These are phyloP conservation scores for Lycocorax pyrrhopterus DNA, from an alignment of 2,113 vertebrate species.

Conservation along the genomic window DNA sequence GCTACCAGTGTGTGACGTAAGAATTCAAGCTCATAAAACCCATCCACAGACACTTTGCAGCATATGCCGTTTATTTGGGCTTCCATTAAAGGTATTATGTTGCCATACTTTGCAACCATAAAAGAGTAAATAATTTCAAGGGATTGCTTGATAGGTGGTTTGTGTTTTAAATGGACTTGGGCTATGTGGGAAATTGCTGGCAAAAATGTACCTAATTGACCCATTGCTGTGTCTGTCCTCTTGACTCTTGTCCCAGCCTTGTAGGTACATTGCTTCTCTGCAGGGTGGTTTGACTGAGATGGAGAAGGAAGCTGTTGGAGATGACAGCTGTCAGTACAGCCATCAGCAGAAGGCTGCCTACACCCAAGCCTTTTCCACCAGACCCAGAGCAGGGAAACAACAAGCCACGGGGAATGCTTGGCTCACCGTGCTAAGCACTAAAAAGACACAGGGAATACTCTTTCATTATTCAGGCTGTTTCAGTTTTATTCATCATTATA, in stretches of 20 bases:
- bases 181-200: conserved; percentile 50
- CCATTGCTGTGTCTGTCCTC: background rate
- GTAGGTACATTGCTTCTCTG: conserved; percentile 9
- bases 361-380: background rate
- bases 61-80: conserved; percentile 60
- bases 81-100: conserved; percentile 68
- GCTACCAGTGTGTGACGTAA: conserved; percentile 46
- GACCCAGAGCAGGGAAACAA: background rate
- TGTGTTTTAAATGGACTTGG: conserved; percentile 66
- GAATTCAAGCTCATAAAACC: conserved; percentile 60
- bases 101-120: conserved; percentile 66
- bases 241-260: conserved; percentile 26
- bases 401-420: background rate
- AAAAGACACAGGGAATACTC: background rate
- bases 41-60: conserved; percentile 59
- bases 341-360: background rate
- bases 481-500: background rate
- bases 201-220: conserved; percentile 55
- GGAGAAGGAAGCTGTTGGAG: background rate
- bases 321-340: background rate
- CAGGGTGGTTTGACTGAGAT: background rate
- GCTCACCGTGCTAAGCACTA: background rate
- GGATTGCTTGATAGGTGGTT: conserved; percentile 60
- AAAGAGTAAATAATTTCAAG: conserved; percentile 75
- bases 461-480: background rate